Evolutionary conservation across 2,888 invertebrate species (phyloP).

Genomic region (Platycheirus albimanus): DNA sequence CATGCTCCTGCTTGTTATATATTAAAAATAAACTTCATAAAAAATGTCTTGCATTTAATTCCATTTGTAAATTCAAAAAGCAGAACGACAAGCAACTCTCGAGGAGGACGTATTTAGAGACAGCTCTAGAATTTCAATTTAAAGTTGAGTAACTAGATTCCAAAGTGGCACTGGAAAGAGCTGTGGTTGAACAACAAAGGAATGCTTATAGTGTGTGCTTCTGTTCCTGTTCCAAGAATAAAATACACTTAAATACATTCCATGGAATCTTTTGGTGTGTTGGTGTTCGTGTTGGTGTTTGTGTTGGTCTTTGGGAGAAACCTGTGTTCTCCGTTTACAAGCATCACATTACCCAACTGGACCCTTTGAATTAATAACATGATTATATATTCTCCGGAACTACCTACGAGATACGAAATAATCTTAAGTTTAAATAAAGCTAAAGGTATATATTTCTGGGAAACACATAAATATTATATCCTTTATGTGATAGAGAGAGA

Average conservation of each 20-base stretch:
- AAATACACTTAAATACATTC: constrained; percentile 15
- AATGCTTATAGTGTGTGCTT: constrained; percentile 46
- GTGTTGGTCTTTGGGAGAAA: too few relatives aligned
- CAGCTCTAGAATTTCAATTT: constrained; percentile 66
- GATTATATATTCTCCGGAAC: constrained; percentile 41
- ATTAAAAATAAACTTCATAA: background rate
- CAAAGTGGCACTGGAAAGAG: constrained; percentile 38
- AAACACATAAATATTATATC: background rate
- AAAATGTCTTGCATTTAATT: constrained; percentile 66
- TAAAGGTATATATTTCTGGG: background rate
- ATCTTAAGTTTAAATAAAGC: constrained; percentile 11
- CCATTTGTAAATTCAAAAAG: constrained; percentile 44
- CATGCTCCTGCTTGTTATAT: too few relatives aligned
- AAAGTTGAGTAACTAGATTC: constrained; percentile 70
- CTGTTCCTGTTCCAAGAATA: too few relatives aligned
- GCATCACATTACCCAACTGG: too few relatives aligned
- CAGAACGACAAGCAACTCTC: constrained; percentile 9
- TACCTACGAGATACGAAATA: background rate
- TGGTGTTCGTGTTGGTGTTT: too few relatives aligned
- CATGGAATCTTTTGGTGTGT: constrained; percentile 1
- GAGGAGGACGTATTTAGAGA: background rate
- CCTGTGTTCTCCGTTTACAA: too few relatives aligned
- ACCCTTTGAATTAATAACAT: constrained; percentile 48
- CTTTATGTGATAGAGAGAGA: background rate
- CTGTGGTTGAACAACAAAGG: constrained; percentile 13